Percentiles rank a stretch among this genome's conserved stretches.
phyloP scores from a whole-genome alignment of 2,888 invertebrate genomes.

The Lapara coniferarum region DNA sequence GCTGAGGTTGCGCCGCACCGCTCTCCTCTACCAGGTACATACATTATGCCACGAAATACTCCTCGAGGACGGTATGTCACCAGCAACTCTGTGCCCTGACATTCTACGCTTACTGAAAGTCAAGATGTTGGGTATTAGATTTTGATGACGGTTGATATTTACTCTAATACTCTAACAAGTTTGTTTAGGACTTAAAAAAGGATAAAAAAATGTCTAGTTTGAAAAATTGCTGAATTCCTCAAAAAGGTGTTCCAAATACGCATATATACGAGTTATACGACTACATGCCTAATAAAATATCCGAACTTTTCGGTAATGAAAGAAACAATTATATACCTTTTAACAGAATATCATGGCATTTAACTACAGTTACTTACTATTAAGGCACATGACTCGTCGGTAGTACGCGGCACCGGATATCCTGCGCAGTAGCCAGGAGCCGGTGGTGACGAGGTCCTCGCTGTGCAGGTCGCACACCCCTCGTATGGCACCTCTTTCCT shows the following conservation, averaged over 20 bases:
- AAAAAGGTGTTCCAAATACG: too few species aligned
- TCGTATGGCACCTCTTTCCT: conserved; percentile 36
- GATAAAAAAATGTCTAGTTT: too few species aligned
- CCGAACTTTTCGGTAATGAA: too few species aligned
- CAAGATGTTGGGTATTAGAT: background rate
- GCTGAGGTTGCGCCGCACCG: conserved; percentile 85
- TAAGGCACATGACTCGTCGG: conserved; percentile 91
- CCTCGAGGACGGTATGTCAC: conserved; percentile 86
- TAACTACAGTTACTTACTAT: conserved; percentile 83
- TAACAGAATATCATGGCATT: too few species aligned
- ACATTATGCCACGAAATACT: conserved; percentile 88
- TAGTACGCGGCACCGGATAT: conserved; percentile 87
- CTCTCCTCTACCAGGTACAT: conserved; percentile 91
- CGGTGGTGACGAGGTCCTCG: conserved; percentile 91
- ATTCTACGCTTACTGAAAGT: conserved; percentile 89
- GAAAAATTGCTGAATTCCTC: too few species aligned
- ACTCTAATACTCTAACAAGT: too few species aligned
- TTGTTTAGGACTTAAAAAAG: too few species aligned
- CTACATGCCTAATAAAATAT: too few species aligned
- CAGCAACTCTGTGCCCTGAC: conserved; percentile 87
- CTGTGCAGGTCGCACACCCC: conserved; percentile 88
- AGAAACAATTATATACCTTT: too few species aligned
- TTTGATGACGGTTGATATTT: too few species aligned
- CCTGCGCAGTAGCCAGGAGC: conserved; percentile 87
- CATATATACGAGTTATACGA: too few species aligned